Percentiles rank a stretch among this genome's conserved stretches.
phyloP scores from a whole-genome alignment of 2,113 vertebrate species.

The rat (Rattus norvegicus) region GRCr8 NC_086032.1:76070501-76071000 shows the following conservation, averaged over 20 bases:
- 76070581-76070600: background rate
- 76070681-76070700: conserved; percentile 29
- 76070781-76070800: conserved; percentile 73
- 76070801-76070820: conserved; percentile 66
- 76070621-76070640: background rate
- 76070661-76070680: background rate
- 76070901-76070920: background rate
- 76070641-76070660: background rate
- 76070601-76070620: background rate
- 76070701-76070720: background rate
- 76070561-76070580: background rate
- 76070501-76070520: background rate
- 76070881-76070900: background rate
- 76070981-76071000: background rate
- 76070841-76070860: conserved; percentile 47
- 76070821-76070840: conserved; percentile 40
- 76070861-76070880: conserved; percentile 53
- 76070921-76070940: background rate
- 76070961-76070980: fast-evolving
- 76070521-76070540: fast-evolving
- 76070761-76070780: conserved; percentile 69
- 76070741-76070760: conserved; percentile 61
- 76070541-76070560: fast-evolving
- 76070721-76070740: conserved; percentile 68
- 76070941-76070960: too few relatives aligned